Evolutionary conservation across 2,113 vertebrate species (phyloP).

Genomic region (Chascanopsetta lugubris): DNA sequence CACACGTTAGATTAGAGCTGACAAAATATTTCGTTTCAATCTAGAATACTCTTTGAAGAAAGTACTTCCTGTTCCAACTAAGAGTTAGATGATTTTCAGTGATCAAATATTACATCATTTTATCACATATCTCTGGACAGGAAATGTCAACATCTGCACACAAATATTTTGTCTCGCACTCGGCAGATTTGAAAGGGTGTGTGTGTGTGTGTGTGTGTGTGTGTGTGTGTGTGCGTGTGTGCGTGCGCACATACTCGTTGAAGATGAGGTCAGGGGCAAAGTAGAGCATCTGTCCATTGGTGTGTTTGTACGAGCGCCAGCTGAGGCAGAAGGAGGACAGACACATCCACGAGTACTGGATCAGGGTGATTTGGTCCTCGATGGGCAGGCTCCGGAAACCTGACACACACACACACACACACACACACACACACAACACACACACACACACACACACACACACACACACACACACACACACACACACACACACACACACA

Average conservation of each 20-base stretch:
- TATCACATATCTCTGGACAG: too few species aligned
- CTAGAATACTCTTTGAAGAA: too few species aligned
- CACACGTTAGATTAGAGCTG: neutral
- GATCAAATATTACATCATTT: too few species aligned
- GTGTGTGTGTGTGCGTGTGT: constrained; percentile 1
- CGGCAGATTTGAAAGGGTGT: constrained; percentile 40
- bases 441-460: constrained; percentile 48
- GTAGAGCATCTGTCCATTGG: constrained; percentile 98
- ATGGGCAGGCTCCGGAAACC: constrained; percentile 98
- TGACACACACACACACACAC: constrained; percentile 69
- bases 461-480: constrained; percentile 34
- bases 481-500: too few species aligned
- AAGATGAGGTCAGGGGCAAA: constrained; percentile 99
- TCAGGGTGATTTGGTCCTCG: constrained; percentile 99
- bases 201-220: constrained; percentile 28
- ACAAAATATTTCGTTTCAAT: neutral
- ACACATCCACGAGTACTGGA: constrained; percentile 99
- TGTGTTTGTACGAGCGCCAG: constrained; percentile 99
- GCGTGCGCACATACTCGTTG: constrained; percentile 88
- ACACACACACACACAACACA: constrained; percentile 45
- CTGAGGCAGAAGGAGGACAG: constrained; percentile 98
- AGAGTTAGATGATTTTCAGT: too few species aligned
- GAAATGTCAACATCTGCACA: neutral
- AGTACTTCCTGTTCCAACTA: too few species aligned
- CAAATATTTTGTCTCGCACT: neutral